Evolutionary conservation across 2,888 invertebrate genomes (phyloP).

Genomic region (Sepioteuthis lessoniana): DNA sequence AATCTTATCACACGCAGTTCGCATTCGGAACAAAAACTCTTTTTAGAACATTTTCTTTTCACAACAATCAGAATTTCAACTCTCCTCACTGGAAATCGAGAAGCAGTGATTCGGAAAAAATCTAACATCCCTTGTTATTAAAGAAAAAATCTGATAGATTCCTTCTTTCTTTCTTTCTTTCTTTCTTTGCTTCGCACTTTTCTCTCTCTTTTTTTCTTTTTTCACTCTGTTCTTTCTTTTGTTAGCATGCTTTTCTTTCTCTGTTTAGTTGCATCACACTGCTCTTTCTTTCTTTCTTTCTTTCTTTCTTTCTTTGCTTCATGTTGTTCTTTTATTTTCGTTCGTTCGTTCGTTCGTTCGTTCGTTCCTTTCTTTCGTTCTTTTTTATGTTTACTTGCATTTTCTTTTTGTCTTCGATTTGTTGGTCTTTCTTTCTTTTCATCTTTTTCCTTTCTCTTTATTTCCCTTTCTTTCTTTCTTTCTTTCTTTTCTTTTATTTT

Average conservation of each 20-base stretch:
- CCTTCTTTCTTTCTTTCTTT: not conserved
- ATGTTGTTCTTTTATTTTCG: not conserved
- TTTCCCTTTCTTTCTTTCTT: too few relatives aligned
- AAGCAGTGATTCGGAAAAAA: not conserved
- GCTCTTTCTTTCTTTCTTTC: too few relatives aligned
- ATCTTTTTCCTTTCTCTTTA: not conserved
- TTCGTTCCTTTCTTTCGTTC: not conserved
- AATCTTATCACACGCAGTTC: not conserved
- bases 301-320: too few relatives aligned
- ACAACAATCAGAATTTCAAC: conserved; percentile 15
- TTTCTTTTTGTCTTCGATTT: too few relatives aligned
- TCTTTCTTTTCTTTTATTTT: too few relatives aligned
- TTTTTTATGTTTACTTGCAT: not conserved
- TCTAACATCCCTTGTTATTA: not conserved
- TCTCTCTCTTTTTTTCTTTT: not conserved
- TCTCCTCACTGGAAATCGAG: not conserved
- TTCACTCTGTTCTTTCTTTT: too few relatives aligned
- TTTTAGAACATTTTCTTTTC: not conserved
- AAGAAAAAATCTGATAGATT: not conserved
- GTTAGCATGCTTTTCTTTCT: too few relatives aligned
- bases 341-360: not conserved
- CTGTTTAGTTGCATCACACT: too few relatives aligned
- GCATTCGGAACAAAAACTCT: not conserved
- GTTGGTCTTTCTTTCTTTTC: not conserved
- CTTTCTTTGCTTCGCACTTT: not conserved